phyloP scores from a whole-genome alignment of 2,113 vertebrate genomes.

The Trogon surrucura region DNA sequence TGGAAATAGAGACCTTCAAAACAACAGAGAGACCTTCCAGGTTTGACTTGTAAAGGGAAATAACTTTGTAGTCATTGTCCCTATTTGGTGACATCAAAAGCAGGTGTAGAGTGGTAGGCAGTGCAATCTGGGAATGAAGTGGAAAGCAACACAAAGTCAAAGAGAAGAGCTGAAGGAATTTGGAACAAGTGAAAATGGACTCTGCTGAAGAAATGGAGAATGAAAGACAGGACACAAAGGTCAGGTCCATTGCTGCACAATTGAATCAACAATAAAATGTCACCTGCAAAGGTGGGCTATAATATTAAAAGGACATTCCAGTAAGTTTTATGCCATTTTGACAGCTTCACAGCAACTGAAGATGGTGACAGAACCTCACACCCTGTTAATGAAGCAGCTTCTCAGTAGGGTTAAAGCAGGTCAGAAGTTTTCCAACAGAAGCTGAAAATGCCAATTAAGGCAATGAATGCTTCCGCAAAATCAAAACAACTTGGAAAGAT shows the following conservation, averaged over 20 bases:
- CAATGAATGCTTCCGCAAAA: not conserved
- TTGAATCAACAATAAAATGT: not conserved
- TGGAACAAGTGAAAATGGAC: slow-evolving; percentile 4
- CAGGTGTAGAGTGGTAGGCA: not conserved
- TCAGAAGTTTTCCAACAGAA: not conserved
- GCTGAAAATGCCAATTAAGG: not conserved
- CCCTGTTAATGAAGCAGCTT: not conserved
- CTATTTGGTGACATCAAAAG: slow-evolving; percentile 44
- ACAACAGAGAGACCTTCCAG: slow-evolving; percentile 55
- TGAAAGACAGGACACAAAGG: not conserved
- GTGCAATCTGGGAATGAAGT: not conserved
- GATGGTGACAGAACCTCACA: not conserved
- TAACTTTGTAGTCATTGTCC: slow-evolving; percentile 46
- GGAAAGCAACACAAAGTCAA: slow-evolving; percentile 42
- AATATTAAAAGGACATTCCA: not conserved
- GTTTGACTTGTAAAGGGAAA: slow-evolving; percentile 56
- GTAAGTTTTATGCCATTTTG: not conserved
- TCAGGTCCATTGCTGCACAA: not conserved
- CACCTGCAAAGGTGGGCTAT: slow-evolving; percentile 1
- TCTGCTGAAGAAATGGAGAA: not conserved
- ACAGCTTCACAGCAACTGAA: not conserved
- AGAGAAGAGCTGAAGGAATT: slow-evolving; percentile 12
- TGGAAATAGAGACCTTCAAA: slow-evolving; percentile 45
- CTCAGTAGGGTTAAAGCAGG: not conserved
- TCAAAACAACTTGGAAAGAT: not conserved